Evolutionary conservation across 2,113 vertebrate species (phyloP), one percentile per base, ranked within the genome.

Genomic region (Ondatra zibethicus): DNA sequence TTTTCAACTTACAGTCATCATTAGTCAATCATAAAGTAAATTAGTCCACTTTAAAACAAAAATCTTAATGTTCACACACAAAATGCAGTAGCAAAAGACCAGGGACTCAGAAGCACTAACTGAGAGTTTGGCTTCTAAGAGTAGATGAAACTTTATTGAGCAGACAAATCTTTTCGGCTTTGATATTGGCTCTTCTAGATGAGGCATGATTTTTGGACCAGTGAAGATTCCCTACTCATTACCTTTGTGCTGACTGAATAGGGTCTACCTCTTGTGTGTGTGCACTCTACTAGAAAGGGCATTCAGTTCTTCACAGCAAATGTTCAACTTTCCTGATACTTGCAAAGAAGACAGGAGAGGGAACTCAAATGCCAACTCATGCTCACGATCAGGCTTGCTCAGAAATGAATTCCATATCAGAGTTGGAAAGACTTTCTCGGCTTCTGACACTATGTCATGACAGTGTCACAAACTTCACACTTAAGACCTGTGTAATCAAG

Each of bases 81-180:
- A 92, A 92, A 93, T 58, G 27, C 4, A 96, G 58, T 12, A 90
- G 52, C 76, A 93, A 23, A 21, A 88, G 70, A 82, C 45, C 2
- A 47, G 27, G 36, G 88, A 88, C 65, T 88, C 27, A 96, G 50
- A 91, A 95, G 47, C 9, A 93, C 31, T 73, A 81, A 78, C 42
- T 92, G 5, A 61, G 31, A 45, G 55, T 88, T 96, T 93, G 61
- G 78, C 47, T 93, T 87, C 42, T 94, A 14, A 91, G 14, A 97
- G 25, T 13, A 87, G 68, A 68, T 31, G 65, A 10, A 84, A 94
- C 55, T 78, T 92, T 86, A 85, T 12, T 66, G 70, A 88, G 47
- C 70, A 90, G 93, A 92, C 3, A 90, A 90, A 36, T 31, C 29
- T 90, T 84, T 91, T 47, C 45, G 52, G n/a, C 66, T 88, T 92